Base-by-base conservation (phyloP, 2,797 vertebrate genomes). In the Diglossa cyanea region DNA sequence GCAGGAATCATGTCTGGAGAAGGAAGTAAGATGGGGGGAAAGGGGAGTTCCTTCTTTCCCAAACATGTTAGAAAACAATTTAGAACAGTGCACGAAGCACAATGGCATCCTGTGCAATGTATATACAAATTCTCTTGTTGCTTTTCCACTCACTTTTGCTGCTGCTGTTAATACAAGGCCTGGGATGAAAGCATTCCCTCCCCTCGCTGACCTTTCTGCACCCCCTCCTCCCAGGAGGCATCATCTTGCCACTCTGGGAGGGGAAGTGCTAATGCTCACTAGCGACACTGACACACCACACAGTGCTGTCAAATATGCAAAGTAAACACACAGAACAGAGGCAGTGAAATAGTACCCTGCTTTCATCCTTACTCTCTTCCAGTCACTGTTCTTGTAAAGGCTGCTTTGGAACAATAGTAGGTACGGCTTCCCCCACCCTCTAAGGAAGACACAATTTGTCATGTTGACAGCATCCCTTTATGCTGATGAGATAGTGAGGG, bases 381-480 rank as follows among this genome's bases (percentile, higher is more conserved):
- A 47, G 72, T 63, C 74, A 53, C 40, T 55, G 53, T 83, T 88
- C 66, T 40, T 54, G 63, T 60, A 61, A 77, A 87, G 71, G 35
- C 71, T 75, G 71, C 14, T 63, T 86, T 75, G 65, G 66, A 93
- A 91, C 82, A 88, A 91, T 47, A 40, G 50, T 24, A 72, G 35
- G 62, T 77, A 83, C 3, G 17, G 70, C 10, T 39, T 3, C 1
- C 0, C 1, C 18, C 37, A 7, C 3, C 58, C 4, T 11, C 13
- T 9, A 71, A 88, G 73, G 73, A 87, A 95, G 87, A 89, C 63
- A 51, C 39, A 17, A 24, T 95, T 94, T 95, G 83, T 93, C 95
- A 96, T 84, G 89, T 20, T 96, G 95, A 94, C 95, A 93, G 92
- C 68, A 66, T 87, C 42, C 90, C 77, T 96, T 95, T 93, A 92